These are phyloP conservation scores for Chrysopilus asiliformis DNA, from an alignment of 2,888 invertebrate genomes.

Conservation along the genomic window DNA sequence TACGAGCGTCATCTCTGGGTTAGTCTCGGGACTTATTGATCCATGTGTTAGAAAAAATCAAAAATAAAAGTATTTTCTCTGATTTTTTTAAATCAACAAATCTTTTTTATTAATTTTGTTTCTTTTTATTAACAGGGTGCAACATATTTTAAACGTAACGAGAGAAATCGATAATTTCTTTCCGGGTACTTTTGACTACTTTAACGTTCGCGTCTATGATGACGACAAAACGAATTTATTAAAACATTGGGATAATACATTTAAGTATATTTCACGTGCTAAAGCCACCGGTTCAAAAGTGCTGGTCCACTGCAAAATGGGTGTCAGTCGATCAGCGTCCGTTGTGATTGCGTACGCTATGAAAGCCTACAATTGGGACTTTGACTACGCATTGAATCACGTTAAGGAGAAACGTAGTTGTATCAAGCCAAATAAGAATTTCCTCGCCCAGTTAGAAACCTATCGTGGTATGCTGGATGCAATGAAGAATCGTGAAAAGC, in stretches of 20 bases:
- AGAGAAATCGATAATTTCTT: slow-evolving; percentile 99
- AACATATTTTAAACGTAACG: slow-evolving; percentile 94
- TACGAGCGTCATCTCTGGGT: too few relatives aligned
- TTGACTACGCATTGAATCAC: slow-evolving; percentile 74
- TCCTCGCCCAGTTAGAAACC: slow-evolving; percentile 85
- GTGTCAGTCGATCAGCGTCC: slow-evolving; percentile 93
- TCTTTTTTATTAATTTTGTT: neutral
- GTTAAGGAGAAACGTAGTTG: slow-evolving; percentile 85
- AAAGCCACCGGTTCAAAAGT: slow-evolving; percentile 83
- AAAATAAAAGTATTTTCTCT: too few relatives aligned
- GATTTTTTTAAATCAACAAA: neutral
- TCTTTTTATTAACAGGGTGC: slow-evolving; percentile 53
- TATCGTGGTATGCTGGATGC: slow-evolving; percentile 94
- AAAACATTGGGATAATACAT: slow-evolving; percentile 96
- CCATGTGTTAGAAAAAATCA: neutral
- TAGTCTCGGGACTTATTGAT: too few relatives aligned
- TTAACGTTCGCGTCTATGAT: slow-evolving; percentile 93
- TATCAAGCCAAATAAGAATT: slow-evolving; percentile 92
- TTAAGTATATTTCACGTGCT: slow-evolving; percentile 89
- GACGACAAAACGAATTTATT: slow-evolving; percentile 93
- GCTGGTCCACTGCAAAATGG: slow-evolving; percentile 98
- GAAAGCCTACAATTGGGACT: slow-evolving; percentile 93
- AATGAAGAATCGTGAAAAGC: slow-evolving; percentile 86
- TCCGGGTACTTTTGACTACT: slow-evolving; percentile 90
- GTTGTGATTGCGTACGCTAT: slow-evolving; percentile 97